These are phyloP conservation scores for Orchestes rusci DNA, from an alignment of 2,888 invertebrate genomes.

Conservation along the genomic window DNA sequence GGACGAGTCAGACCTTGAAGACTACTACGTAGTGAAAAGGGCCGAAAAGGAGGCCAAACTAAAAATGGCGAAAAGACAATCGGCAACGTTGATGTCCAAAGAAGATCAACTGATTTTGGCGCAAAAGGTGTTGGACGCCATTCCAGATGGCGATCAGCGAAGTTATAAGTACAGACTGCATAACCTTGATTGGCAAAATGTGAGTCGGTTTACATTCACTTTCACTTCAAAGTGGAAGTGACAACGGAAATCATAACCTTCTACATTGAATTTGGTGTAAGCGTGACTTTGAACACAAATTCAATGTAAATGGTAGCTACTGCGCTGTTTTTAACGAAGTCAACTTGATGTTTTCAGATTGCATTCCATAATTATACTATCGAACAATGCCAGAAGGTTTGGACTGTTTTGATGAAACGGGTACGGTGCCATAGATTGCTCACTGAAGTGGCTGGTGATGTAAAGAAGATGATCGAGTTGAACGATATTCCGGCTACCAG, in stretches of 20 bases:
- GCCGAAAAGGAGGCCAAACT: conserved; percentile 22
- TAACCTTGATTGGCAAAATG: conserved; percentile 46
- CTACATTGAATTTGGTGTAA: too few relatives aligned
- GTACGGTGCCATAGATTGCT: conserved; percentile 45
- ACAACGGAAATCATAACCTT: neutral
- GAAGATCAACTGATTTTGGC: conserved; percentile 44
- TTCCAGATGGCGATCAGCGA: conserved; percentile 45
- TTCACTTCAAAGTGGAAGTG: neutral
- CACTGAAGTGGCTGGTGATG: conserved; percentile 42
- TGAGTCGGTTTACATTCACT: conserved; percentile 27
- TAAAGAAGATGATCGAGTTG: conserved; percentile 25
- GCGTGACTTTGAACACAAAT: too few relatives aligned
- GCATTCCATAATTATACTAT: conserved; percentile 45
- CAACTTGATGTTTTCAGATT: conserved; percentile 34
- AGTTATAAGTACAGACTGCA: conserved; percentile 42
- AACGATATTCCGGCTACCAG: too few relatives aligned
- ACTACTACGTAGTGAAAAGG: conserved; percentile 25
- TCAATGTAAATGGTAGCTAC: too few relatives aligned
- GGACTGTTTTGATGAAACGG: conserved; percentile 43
- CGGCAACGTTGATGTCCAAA: conserved; percentile 33
- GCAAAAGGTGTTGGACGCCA: conserved; percentile 39
- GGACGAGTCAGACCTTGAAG: conserved; percentile 26
- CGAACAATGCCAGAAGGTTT: conserved; percentile 46
- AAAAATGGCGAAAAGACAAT: neutral
- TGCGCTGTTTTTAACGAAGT: neutral